These are phyloP conservation scores for Diplolepis rosae DNA, from an alignment of 2,888 invertebrate genomes.

Conservation along the genomic window DNA sequence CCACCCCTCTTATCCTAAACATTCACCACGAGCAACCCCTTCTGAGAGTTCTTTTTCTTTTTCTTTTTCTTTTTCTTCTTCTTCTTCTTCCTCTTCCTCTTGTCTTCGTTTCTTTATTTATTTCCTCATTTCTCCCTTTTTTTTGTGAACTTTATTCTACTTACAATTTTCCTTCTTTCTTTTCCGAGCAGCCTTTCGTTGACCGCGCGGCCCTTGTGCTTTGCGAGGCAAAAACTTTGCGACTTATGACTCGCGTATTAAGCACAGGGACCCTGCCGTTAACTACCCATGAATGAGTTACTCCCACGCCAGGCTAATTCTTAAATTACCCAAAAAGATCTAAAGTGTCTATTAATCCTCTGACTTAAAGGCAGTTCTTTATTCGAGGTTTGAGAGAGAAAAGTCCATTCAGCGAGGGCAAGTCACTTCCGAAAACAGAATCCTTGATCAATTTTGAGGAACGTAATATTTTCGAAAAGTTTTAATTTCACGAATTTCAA, in stretches of 20 bases:
- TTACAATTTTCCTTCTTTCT: background rate
- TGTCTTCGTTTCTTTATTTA: background rate
- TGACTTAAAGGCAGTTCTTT: background rate
- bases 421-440: background rate
- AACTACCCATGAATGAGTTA: constrained; percentile 74
- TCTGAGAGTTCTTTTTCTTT: background rate
- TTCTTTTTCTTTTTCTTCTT: background rate
- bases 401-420: background rate
- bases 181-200: background rate
- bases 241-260: constrained; percentile 69
- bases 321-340: constrained; percentile 58
- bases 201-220: constrained; percentile 23
- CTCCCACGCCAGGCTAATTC: constrained; percentile 58
- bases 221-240: constrained; percentile 44
- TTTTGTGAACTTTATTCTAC: background rate
- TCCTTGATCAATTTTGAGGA: background rate
- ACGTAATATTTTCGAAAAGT: too few relatives aligned
- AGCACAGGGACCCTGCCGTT: constrained; percentile 61
- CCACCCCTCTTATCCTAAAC: constrained; percentile 5
- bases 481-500: too few relatives aligned
- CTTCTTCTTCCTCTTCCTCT: background rate
- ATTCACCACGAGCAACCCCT: constrained; percentile 9
- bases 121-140: background rate
- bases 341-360: constrained; percentile 25
- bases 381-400: background rate